A percentile compares a stretch with the other conserved stretches of the same genome.
Conservation (phyloP, 2,113 vertebrate genomes). For the human region DNA sequence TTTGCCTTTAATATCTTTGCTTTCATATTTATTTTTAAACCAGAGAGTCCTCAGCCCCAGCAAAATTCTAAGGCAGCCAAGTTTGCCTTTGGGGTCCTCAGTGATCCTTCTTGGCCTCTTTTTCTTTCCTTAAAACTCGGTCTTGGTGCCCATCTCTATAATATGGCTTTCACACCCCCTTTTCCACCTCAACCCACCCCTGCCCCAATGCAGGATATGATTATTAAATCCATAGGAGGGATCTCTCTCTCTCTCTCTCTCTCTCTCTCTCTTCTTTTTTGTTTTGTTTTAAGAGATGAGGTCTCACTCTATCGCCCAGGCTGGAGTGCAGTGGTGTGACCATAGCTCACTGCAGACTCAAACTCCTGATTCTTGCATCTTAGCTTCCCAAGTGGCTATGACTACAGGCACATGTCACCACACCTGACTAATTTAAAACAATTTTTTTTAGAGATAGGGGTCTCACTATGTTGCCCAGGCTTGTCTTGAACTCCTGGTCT, state of each 20-base stretch:
- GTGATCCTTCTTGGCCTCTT: not conserved
- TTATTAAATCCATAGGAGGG: not conserved
- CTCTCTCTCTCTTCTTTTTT: no score
- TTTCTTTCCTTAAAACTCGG: not conserved
- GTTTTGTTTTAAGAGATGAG: no score
- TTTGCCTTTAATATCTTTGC: not conserved
- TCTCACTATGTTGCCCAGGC: no score
- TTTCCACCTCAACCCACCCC: not conserved
- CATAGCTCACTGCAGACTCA: no score
- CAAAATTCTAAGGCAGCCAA: not conserved
- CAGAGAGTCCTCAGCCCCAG: not conserved
- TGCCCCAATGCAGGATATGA: not conserved
- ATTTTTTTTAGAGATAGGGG: no score
- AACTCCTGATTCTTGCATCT: no score
- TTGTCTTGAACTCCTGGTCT: no score
- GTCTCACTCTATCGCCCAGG: no score
- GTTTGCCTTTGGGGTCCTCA: not conserved
- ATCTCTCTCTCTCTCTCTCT: not conserved
- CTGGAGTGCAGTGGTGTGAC: no score
- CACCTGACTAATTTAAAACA: no score
- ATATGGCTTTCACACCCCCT: not conserved
- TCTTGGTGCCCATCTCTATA: not conserved
- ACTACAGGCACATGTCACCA: no score
- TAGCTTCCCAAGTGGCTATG: no score
- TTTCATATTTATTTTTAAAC: constrained; percentile 26